Base-by-base conservation (phyloP, 2,113 vertebrate species). In the Bostrychus sinensis region DNA sequence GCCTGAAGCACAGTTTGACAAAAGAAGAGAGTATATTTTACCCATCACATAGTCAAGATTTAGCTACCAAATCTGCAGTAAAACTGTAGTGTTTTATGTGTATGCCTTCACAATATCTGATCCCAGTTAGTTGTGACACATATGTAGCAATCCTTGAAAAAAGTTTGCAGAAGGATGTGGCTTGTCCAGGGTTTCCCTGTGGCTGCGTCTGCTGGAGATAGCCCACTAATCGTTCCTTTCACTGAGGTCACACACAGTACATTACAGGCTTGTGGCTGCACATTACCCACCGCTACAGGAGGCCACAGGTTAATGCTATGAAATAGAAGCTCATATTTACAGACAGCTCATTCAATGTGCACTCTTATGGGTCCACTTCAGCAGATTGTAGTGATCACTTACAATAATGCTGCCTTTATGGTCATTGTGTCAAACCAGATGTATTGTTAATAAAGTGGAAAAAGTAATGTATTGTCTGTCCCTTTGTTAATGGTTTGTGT, bases 251-350 rank as follows among this genome's bases (percentile, higher is more conserved):
- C 61, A 64, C 75, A 64, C 66, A 57, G 50, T 37, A 62, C 61
- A 81, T 74, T 65, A 72, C 78, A 82, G 78, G 72, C 80, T 59
- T 63, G 72, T 78, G 75, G 70, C 77, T 84, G 59, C 82, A 78
- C 75, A 84, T 86, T 85, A 86, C 36, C 80, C 66, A 65, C 68
- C 54, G 81, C 66, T 81, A 65, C 73, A 70, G 45, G 73, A 77
- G 87, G 82, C 80, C 55, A 67, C 72, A 77, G 87, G 87, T 90
- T 88, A 89, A 86, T 77, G 67, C 70, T 50, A 80, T 74, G 70
- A 80, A 85, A 85, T 84, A 58, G 63, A 86, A 75, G 81, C 64
- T 83, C 22, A 64, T 45, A 77, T 66, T 71, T 74, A 42, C 37
- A 74, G 54, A 51, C 62, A 70, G 57, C 55, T 65, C 57, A 50